Evolutionary conservation across 2,113 vertebrate genomes (phyloP).

Genomic region (Psettodes erumei): DNA sequence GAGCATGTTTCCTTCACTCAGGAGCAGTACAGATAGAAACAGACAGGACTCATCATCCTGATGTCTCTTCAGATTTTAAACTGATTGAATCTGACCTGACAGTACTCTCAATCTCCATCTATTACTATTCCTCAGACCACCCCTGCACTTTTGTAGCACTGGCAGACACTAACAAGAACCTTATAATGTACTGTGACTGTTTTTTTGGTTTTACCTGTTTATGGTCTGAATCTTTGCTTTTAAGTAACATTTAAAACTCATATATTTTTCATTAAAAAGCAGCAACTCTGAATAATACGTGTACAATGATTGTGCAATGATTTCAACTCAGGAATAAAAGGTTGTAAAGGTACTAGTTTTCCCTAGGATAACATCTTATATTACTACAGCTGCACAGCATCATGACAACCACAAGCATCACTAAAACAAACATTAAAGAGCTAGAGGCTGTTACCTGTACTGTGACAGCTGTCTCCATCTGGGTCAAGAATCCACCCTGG

Average conservation of each 20-base stretch:
- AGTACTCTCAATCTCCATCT: conserved; percentile 39
- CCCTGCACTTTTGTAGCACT: conserved; percentile 14
- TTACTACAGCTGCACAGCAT: neutral
- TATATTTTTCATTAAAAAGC: conserved; percentile 16
- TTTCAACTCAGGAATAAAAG: conserved; percentile 7
- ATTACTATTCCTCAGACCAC: conserved; percentile 30
- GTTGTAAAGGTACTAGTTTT: neutral
- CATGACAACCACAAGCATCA: conserved; percentile 1
- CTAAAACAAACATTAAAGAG: conserved; percentile 31
- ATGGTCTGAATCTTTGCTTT: neutral
- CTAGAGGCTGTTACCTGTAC: conserved; percentile 82
- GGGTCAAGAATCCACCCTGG: conserved; percentile 91
- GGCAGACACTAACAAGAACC: neutral
- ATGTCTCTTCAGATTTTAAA: conserved; percentile 53
- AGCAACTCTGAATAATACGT: too few relatives aligned
- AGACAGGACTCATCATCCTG: conserved; percentile 46
- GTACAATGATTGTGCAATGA: too few relatives aligned
- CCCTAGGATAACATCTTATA: neutral
- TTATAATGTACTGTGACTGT: neutral
- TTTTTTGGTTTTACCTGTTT: conserved; percentile 16
- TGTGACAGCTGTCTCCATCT: conserved; percentile 93
- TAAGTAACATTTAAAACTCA: neutral
- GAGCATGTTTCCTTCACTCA: conserved; percentile 31
- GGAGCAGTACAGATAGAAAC: conserved; percentile 49
- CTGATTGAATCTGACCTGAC: conserved; percentile 56